Percentiles rank a stretch among this genome's conserved stretches.
Conservation (phyloP, 1,140 invertebrate genomes). For the Caerostris extrusa region DNA sequence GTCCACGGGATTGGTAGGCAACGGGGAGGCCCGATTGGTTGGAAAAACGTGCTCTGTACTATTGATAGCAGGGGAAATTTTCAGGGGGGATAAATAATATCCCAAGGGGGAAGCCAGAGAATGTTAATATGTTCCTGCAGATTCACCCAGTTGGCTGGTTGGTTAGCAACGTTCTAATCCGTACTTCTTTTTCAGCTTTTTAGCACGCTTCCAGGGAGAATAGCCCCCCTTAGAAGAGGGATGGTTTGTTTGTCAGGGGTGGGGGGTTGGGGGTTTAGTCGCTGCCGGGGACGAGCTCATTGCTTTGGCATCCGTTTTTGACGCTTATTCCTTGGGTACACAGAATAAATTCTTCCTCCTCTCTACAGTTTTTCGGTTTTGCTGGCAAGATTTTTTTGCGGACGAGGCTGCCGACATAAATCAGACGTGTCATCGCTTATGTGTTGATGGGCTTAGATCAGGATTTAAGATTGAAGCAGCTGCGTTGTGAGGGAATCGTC, state of each 20-base stretch:
- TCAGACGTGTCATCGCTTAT: conserved; percentile 32
- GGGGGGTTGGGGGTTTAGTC: not conserved
- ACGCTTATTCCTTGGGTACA: conserved; percentile 72
- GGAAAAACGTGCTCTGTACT: conserved; percentile 70
- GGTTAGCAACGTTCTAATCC: conserved; percentile 76
- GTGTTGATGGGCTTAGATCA: conserved; percentile 27
- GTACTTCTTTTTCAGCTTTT: conserved; percentile 65
- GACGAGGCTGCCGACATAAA: conserved; percentile 19
- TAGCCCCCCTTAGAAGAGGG: conserved; percentile 44
- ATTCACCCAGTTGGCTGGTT: conserved; percentile 59
- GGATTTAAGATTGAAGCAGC: conserved; percentile 53
- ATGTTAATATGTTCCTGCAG: conserved; percentile 77
- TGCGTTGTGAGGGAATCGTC: not conserved
- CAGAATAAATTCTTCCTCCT: conserved; percentile 65
- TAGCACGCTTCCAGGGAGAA: conserved; percentile 55
- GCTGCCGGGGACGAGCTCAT: conserved; percentile 20
- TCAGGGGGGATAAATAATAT: conserved; percentile 53
- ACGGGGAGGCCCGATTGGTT: conserved; percentile 47
- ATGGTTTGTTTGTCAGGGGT: conserved; percentile 73
- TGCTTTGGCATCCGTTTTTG: conserved; percentile 68
- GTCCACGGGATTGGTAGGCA: conserved; percentile 54
- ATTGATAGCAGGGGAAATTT: conserved; percentile 59
- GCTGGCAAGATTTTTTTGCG: conserved; percentile 49
- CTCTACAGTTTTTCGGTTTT: conserved; percentile 20
- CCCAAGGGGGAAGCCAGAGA: conserved; percentile 69